Base-by-base conservation (phyloP, 1,140 invertebrate genomes). In the Oscheius sp. region DNA sequence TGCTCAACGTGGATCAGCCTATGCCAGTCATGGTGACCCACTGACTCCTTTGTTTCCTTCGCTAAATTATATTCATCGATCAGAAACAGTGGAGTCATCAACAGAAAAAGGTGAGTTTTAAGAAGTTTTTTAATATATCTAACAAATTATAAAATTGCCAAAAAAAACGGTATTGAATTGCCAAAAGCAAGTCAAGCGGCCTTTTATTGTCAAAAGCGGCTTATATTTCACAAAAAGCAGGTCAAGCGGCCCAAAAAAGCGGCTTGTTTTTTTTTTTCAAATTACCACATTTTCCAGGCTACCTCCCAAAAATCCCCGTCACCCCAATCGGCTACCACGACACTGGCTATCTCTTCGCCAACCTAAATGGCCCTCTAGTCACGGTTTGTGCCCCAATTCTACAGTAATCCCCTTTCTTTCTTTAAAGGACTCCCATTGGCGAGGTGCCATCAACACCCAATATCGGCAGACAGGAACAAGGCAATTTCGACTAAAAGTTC, bases 11-110 rank as follows among this genome's bases (percentile, higher is more conserved):
- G 80, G 80, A 26, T 58, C 67, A 13, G 20, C 82, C 29, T 73
- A 71, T 26, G 10, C 38, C 38, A 55, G 2, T 4, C 71, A 81
- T 46, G 81, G 81, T 13, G 81, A 84, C 45, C 75, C 83, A 4
- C 36, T 82, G 26, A 84, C 77, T 3, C 82, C 83, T 15, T 36
- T 75, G 13, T 77, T 79, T 23, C 81, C 81, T 20, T 88, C 86
- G 84, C 70, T 89, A 2, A 88, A 88, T 4, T 80, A 82, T 3
- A 82, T 82, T 68, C 52, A 36, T 38, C 49, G 7, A 49, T 35
- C n/a, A n/a, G 70, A 62, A 55, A 75, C 63, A 18, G 73, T 23
- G 36, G 68, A 23, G 61, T 45, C 15, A 38, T 69, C 31, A 31
- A 74, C 26, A 55, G 68, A 20, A 55, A 74, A 58, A 42, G 55